Evolutionary conservation across 1,140 invertebrate species (phyloP).

Genomic region (Eufriesea mexicana): DNA sequence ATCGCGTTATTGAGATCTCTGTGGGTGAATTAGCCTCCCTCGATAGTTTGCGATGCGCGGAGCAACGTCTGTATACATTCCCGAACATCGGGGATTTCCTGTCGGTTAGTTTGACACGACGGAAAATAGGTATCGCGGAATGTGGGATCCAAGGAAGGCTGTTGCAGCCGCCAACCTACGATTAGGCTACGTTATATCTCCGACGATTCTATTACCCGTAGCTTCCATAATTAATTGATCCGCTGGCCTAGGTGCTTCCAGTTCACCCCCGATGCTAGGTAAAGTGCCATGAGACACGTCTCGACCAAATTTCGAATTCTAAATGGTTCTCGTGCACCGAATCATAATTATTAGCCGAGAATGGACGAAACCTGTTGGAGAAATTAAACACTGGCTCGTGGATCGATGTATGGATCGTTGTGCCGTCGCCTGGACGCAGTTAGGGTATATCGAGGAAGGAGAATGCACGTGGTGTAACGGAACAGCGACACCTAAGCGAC

Average conservation of each 20-base stretch:
- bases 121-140: conserved; percentile 53
- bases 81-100: conserved; percentile 47
- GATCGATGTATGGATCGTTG: neutral
- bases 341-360: no score
- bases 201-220: conserved; percentile 7
- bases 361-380: no score
- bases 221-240: neutral
- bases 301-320: no score
- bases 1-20: conserved; percentile 80
- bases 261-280: no score
- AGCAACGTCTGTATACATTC: conserved; percentile 29
- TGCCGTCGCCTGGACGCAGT: neutral
- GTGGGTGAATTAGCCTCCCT: conserved; percentile 75
- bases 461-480: neutral
- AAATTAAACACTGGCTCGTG: no score
- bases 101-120: conserved; percentile 52
- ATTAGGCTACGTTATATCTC: conserved; percentile 1
- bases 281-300: no score
- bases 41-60: conserved; percentile 46
- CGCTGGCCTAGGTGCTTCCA: neutral
- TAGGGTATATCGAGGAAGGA: neutral
- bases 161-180: neutral
- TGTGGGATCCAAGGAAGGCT: conserved; percentile 35
- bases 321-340: no score
- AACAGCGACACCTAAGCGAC: neutral